Percentiles rank a stretch among this genome's conserved stretches.
These are phyloP conservation scores for Tenthredo amoena DNA, from an alignment of 2,888 invertebrate species.

Conservation along the genomic window DNA sequence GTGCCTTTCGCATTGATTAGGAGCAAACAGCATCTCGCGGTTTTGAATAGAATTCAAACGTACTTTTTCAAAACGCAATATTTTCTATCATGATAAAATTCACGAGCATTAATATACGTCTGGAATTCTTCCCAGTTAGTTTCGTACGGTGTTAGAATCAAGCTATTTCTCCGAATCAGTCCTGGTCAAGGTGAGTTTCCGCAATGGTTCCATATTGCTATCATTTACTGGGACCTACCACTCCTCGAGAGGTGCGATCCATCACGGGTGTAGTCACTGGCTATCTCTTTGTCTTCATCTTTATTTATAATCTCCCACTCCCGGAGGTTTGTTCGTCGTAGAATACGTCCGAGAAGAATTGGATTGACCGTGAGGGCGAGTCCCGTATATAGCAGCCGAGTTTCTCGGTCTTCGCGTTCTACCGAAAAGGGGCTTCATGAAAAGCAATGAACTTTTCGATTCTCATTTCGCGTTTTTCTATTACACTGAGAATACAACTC, in stretches of 20 bases:
- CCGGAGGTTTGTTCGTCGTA: constrained; percentile 26
- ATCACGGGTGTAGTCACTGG: constrained; percentile 48
- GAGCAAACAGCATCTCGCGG: background rate
- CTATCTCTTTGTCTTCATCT: constrained; percentile 58
- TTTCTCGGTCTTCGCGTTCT: constrained; percentile 6
- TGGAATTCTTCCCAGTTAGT: background rate
- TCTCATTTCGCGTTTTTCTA: constrained; percentile 12
- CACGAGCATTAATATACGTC: background rate
- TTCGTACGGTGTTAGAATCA: background rate
- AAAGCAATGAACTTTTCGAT: constrained; percentile 65
- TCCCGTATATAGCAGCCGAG: constrained; percentile 7
- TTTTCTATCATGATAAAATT: background rate
- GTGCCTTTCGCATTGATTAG: background rate
- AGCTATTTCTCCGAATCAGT: constrained; percentile 12
- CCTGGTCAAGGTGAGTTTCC: background rate
- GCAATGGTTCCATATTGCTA: constrained; percentile 38
- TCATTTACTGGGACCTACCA: constrained; percentile 44
- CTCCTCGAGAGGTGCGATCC: constrained; percentile 40
- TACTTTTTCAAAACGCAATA: background rate
- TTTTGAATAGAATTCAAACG: background rate
- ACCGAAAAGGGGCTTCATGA: constrained; percentile 64
- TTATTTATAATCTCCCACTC: constrained; percentile 63
- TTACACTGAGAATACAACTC: background rate
- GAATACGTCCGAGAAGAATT: constrained; percentile 60
- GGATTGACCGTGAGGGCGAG: constrained; percentile 58